Evolutionary conservation across 2,113 vertebrate species (phyloP).

Genomic region (Sander vitreus): DNA sequence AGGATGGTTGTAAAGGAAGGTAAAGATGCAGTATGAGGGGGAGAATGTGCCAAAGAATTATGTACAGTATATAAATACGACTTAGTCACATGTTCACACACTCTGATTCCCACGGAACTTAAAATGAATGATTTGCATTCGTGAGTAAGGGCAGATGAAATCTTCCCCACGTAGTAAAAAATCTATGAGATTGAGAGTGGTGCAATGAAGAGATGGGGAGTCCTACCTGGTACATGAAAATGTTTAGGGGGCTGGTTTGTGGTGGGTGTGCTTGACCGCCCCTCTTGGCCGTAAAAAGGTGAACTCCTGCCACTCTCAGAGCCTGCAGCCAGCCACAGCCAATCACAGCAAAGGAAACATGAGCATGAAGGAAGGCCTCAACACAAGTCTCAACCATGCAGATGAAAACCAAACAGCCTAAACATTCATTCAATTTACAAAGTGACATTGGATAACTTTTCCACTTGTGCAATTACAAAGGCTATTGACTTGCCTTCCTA

Average conservation of each 20-base stretch:
- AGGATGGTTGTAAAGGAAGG: conserved; percentile 36
- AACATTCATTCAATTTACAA: conserved; percentile 23
- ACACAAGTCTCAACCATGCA: conserved; percentile 46
- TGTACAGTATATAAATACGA: conserved; percentile 43
- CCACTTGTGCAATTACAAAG: conserved; percentile 63
- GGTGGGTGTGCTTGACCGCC: conserved; percentile 94
- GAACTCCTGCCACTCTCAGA: conserved; percentile 98
- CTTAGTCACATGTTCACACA: conserved; percentile 47
- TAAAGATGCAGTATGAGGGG: conserved; percentile 46
- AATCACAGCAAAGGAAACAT: conserved; percentile 86
- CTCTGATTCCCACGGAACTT: conserved; percentile 6
- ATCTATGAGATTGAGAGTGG: not conserved
- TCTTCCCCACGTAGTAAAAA: conserved; percentile 3
- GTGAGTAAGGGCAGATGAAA: conserved; percentile 27
- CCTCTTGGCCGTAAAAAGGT: conserved; percentile 97
- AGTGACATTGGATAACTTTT: conserved; percentile 51
- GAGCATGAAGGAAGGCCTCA: conserved; percentile 70
- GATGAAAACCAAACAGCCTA: conserved; percentile 47
- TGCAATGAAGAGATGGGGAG: conserved; percentile 68
- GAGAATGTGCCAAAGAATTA: conserved; percentile 45
- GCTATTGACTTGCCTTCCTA: conserved; percentile 1
- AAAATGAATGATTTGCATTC: conserved; percentile 30
- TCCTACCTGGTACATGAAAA: conserved; percentile 99
- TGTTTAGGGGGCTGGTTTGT: conserved; percentile 98
- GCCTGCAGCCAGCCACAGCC: conserved; percentile 89